phyloP scores from a whole-genome alignment of 2,888 invertebrate species.

The Teleogryllus oceanicus region DNA sequence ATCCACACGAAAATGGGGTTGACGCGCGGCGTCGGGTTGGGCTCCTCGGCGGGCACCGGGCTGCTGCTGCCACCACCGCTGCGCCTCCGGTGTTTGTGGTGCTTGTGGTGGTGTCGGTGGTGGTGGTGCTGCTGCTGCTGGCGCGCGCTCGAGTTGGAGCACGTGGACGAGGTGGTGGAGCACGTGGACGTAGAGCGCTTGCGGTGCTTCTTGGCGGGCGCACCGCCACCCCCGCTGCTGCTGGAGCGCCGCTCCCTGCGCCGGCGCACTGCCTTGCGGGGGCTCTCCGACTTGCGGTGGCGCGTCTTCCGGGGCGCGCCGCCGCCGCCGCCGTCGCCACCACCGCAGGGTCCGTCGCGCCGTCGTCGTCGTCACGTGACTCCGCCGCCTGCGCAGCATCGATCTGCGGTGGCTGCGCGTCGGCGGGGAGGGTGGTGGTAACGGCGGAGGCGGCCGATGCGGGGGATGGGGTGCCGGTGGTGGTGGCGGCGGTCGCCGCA shows the following conservation, averaged over 20 bases:
- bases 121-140: conserved; percentile 40
- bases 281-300: conserved; percentile 34
- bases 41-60: conserved; percentile 38
- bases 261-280: conserved; percentile 39
- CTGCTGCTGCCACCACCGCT: conserved; percentile 36
- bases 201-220: conserved; percentile 41
- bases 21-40: conserved; percentile 59
- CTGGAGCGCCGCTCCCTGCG: conserved; percentile 46
- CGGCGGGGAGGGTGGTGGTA: no score
- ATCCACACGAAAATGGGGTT: conserved; percentile 85
- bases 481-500: background rate
- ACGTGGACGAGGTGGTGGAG: conserved; percentile 40
- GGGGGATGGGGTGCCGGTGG: no score
- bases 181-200: conserved; percentile 44
- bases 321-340: conserved; percentile 44
- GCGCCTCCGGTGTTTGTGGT: conserved; percentile 39
- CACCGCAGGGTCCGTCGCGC: conserved; percentile 44
- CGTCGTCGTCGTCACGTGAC: conserved; percentile 40
- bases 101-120: conserved; percentile 40
- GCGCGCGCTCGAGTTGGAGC: conserved; percentile 33
- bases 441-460: no score
- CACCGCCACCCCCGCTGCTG: conserved; percentile 42
- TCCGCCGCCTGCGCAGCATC: conserved; percentile 18
- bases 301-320: conserved; percentile 45
- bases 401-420: background rate